These are phyloP conservation scores for Eumacrocentrus americanus DNA, from an alignment of 2,888 invertebrate species.

Conservation along the genomic window DNA sequence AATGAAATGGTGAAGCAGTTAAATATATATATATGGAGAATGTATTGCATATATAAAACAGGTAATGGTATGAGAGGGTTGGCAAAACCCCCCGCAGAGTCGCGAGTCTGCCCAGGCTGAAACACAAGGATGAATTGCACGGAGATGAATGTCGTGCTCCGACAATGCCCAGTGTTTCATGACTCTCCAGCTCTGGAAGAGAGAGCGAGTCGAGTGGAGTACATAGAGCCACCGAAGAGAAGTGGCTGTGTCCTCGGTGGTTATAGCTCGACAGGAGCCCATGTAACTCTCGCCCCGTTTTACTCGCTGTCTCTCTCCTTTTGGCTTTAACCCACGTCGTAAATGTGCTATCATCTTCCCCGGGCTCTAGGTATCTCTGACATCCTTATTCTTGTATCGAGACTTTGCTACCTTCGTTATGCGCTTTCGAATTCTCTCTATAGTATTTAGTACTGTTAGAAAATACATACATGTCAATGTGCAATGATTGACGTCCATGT, in stretches of 20 bases:
- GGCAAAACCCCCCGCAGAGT: constrained; percentile 41
- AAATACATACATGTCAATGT: neutral
- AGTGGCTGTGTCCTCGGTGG: constrained; percentile 42
- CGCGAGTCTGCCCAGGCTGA: constrained; percentile 23
- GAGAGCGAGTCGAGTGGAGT: constrained; percentile 26
- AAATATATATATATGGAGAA: neutral
- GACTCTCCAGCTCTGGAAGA: constrained; percentile 30
- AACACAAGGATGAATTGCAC: constrained; percentile 38
- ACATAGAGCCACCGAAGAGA: constrained; percentile 37
- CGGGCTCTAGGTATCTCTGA: too few relatives aligned
- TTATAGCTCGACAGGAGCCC: constrained; percentile 41
- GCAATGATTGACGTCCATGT: neutral
- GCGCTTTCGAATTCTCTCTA: too few relatives aligned
- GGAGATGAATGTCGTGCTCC: constrained; percentile 48
- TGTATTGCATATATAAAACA: neutral
- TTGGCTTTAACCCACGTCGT: constrained; percentile 2
- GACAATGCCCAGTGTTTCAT: constrained; percentile 47
- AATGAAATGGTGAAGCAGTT: neutral
- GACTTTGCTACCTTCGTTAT: too few relatives aligned
- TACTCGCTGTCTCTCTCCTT: constrained; percentile 11
- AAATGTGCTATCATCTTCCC: constrained; percentile 15
- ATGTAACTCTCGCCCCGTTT: constrained; percentile 39
- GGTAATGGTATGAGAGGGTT: constrained; percentile 14
- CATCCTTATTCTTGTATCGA: too few relatives aligned
- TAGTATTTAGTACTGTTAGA: too few relatives aligned